Base-by-base conservation (phyloP, 2,797 vertebrate genomes). In the Schizopygopsis malacanthus region DNA sequence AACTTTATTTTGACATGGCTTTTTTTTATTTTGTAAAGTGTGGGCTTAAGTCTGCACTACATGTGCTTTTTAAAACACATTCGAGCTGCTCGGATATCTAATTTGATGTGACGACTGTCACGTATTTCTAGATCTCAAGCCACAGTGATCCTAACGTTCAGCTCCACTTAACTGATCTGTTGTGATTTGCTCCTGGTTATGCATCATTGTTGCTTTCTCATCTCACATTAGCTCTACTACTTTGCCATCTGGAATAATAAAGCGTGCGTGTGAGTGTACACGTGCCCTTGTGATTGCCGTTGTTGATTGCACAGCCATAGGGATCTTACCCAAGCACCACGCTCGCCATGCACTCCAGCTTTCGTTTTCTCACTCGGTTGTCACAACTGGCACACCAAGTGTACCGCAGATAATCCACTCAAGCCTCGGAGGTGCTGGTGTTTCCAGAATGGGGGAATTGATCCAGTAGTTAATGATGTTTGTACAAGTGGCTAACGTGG, bases 161-260 rank as follows among this genome's bases (percentile, higher is more conserved):
- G 93, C 93, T 92, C 88, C 93, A 92, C 95, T 95, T 93, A 95
- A 94, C 93, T 94, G 93, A 94, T 95, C 92, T 94, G 92, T 94
- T 92, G 89, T 92, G 93, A 95, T 94, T 94, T 94, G 93, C 94
- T 92, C 91, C 90, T 90, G 93, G 93, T 95, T 94, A 93, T 94
- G 95, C 94, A 94, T 94, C 94, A 92, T 89, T 92, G 93, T 92
- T 85, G 92, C 91, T 90, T 93, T 93, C 93, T 94, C 93, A 94
- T 94, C 93, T 94, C 93, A 89, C 92, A 92, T 93, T 91, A 91
- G 91, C 90, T 90, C 89, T 90, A 93, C 92, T 93, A 94, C 91
- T 90, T 93, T 91, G 91, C 92, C 89, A 93, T 89, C 92, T 93
- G 92, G 93, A 94, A 95, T 95, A 95, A 95, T 94, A 93, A 94